These are phyloP conservation scores for Vanessa tameamea DNA, from an alignment of 1,140 invertebrate genomes.

Conservation along the genomic window DNA sequence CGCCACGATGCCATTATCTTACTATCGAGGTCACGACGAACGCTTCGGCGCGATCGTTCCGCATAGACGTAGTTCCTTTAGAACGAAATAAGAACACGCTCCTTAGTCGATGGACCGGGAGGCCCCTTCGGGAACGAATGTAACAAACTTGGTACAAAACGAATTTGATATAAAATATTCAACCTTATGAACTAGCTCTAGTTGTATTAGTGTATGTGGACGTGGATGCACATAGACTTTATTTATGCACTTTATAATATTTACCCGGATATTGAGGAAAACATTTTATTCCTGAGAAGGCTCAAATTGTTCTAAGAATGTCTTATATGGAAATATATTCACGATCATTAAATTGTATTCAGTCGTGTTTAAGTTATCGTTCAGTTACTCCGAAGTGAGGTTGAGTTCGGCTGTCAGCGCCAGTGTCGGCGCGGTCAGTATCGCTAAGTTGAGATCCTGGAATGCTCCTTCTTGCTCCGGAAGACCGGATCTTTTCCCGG, in stretches of 20 bases:
- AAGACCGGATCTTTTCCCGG: slow-evolving; percentile 76
- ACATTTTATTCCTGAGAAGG: slow-evolving; percentile 31
- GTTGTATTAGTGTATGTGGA: slow-evolving; percentile 62
- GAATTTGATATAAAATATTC: slow-evolving; percentile 59
- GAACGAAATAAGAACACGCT: slow-evolving; percentile 42
- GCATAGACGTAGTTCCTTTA: slow-evolving; percentile 48
- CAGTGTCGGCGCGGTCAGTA: slow-evolving; percentile 10
- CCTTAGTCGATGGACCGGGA: slow-evolving; percentile 38
- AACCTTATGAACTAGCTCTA: slow-evolving; percentile 60
- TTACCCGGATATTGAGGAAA: slow-evolving; percentile 26
- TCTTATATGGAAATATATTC: slow-evolving; percentile 5
- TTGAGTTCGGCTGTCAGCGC: slow-evolving; percentile 21
- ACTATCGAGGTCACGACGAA: not conserved
- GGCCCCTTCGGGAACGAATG: slow-evolving; percentile 40
- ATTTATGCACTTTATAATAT: slow-evolving; percentile 62
- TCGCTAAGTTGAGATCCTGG: slow-evolving; percentile 43
- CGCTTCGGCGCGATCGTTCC: slow-evolving; percentile 37
- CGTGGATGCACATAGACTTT: slow-evolving; percentile 69
- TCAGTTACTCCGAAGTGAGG: slow-evolving; percentile 8
- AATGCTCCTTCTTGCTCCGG: slow-evolving; percentile 74
- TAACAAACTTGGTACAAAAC: slow-evolving; percentile 72
- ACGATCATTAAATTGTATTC: slow-evolving; percentile 11
- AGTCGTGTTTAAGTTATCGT: not conserved
- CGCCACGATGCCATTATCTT: slow-evolving; percentile 65
- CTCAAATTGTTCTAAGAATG: slow-evolving; percentile 32